Base-by-base conservation (phyloP, 92 coral and sea anemone genomes). In the Isaurus tuberculatus region DNA sequence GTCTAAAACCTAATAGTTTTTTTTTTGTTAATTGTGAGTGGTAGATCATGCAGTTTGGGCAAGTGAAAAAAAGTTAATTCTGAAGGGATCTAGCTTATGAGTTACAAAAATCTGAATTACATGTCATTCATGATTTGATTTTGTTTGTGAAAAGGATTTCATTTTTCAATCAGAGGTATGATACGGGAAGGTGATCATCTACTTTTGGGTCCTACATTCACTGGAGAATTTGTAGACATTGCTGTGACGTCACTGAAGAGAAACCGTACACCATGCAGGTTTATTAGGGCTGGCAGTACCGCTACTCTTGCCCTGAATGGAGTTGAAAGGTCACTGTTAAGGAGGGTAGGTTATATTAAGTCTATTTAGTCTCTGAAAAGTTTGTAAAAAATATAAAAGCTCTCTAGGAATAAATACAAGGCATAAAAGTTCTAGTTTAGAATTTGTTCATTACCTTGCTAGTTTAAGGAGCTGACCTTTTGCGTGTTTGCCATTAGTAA, bases 301-400 rank as follows among this genome's bases (percentile, higher is more conserved):
- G 99, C 99, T n/a, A 89, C 99, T 30, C 91, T 91, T 42, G 99
- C 99, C 22, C 84, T 96, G 37, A 90, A 86, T 64, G 99, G 99
- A 3, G 86, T 96, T 16, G 97, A 92, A 34, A 92, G 94, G 77
- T 86, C 86, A 22, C 33, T 85, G 55, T 89, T 96, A 9, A 87
- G 99, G 65, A 73, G 98, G 75, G 99, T 96, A 84, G 61, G 98
- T 75, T 22, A 22, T 6, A 87, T 13, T n/a, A n/a, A n/a, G n/a
- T n/a, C n/a, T n/a, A n/a, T 44, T 40, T 37, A 3, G 25, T 11
- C 19, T 20, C 3, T 51, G 60, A n/a, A n/a, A 6, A 40, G 0
- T 13, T 2, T 40, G 46, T n/a, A 4, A 40, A 40, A 40, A 13
- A 40, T 2, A 3, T 40, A 40, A 2, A 40, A 2, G 7, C 11